Evolutionary conservation across 2,888 invertebrate genomes (phyloP), one percentile per base, ranked within the genome.

Genomic region (Agriopis marginaria): DNA sequence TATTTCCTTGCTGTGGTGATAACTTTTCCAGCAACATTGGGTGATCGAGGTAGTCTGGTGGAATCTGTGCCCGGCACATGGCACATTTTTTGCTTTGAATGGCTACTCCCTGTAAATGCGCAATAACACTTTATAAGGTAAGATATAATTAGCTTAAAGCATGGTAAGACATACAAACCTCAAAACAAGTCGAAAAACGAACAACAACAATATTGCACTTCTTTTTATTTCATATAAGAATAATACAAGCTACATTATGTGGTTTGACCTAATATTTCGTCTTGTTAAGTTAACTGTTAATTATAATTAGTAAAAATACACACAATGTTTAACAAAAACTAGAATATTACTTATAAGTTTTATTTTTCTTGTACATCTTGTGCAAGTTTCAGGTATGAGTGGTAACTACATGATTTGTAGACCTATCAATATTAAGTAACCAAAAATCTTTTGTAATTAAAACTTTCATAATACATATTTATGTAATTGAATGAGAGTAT

Each of bases 31-130:
- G 92, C 59, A 99, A 89, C 61, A 96, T 95, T 0, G 99, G 99
- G 86, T 97, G 96, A 77, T 98, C 97, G 51, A 99, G 93, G 86
- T 97, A 99, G 87, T 98, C 97, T 42, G 96, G 88, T n/a, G 99
- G 98, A 72, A 99, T 98, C 85, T 96, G 97, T 81, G 97, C 97
- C 44, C 99, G 95, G 84, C 99, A 99, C 96, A 99, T 97, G 1
- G 99, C 98, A 95, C 99, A 99, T 76, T 96, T 95, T 83, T 97
- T 97, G 83, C 97, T 98, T 87, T 97, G 97, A 84, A 97, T 97
- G 2, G 97, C 96, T 80, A 98, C 96, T 77, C 98, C 99, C 96
- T 96, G 81, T 51, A 80, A 77, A 70, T n/a, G 14, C 32, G 1
- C 32, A 32, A 32, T 5, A 32, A 23, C 17, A 23, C 17, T 23